phyloP scores from a whole-genome alignment of 2,113 vertebrate species.

The Salvator merianae region DNA sequence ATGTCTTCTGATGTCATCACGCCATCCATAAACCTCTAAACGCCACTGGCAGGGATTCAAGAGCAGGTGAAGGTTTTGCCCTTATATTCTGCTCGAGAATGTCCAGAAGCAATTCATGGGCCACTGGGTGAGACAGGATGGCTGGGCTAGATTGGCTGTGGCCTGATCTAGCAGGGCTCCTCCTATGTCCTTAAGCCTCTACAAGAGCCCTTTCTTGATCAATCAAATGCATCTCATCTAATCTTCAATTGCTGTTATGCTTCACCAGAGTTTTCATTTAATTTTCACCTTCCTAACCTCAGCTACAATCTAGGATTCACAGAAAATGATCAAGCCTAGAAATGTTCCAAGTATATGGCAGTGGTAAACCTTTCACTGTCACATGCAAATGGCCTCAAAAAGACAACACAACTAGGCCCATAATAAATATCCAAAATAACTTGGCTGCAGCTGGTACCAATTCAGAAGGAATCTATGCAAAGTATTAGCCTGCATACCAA shows the following conservation, averaged over 20 bases:
- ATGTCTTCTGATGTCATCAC: background rate
- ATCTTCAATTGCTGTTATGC: background rate
- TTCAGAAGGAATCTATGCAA: background rate
- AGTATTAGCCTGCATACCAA: background rate
- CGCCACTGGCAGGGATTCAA: too few species aligned
- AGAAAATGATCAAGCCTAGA: background rate
- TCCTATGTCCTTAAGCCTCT: too few species aligned
- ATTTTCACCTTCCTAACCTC: constrained; percentile 8
- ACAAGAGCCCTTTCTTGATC: too few species aligned
- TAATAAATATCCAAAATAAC: background rate
- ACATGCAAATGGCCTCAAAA: accelerated
- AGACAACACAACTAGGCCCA: background rate
- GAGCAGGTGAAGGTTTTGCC: too few species aligned
- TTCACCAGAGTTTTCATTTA: background rate
- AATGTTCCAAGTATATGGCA: background rate
- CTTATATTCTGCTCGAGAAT: too few species aligned
- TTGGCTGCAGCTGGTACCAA: background rate
- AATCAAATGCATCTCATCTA: background rate
- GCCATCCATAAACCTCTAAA: background rate
- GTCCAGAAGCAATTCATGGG: too few species aligned
- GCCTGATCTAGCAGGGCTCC: too few species aligned
- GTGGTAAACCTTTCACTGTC: background rate
- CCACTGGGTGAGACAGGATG: too few species aligned
- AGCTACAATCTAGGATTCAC: background rate
- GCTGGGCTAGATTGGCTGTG: too few species aligned